Base-by-base conservation (phyloP, 2,797 vertebrate species). In the Sebastes oblongus region DNA sequence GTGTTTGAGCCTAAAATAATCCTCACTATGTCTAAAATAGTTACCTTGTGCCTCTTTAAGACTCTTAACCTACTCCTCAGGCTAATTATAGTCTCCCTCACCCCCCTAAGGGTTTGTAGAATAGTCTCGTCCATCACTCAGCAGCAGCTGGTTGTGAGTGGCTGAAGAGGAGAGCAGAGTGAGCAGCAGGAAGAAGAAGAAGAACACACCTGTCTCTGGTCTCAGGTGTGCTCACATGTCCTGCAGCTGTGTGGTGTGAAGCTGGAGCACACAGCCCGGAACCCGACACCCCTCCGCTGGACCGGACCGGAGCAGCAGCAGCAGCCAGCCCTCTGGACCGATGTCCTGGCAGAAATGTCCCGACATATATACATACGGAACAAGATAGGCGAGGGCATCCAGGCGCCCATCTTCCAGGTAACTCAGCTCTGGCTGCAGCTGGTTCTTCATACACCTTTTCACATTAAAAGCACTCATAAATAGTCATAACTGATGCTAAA, bases 391-490 rank as follows among this genome's bases (percentile, higher is more conserved):
- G 97, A 98, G 87, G 95, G 96, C 72, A 96, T 95, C 93, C 96
- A 94, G 79, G 96, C 96, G 86, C 97, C 97, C 75, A 93, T 96
- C 88, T 95, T 97, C 56, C 97, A 98, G 96, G 97, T 98, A 36
- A 36, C 34, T 36, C 4, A 54, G 24, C 39, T 12, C 25, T 3
- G 39, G 24, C 7, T 20, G 18, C 16, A n/a, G 6, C 9, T 66
- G 14, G 2, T 18, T 55, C 34, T 5, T 36, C 12, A 39, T 14
- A 39, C 13, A 39, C 13, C 36, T 39, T 39, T 39, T 14, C 36
- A 39, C 36, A 42, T 36, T 42, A 6, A 39, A 59, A 75, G 24
- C 25, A 25, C 7, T 8, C 0, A 65, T 22, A 22, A 2, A 22
- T 27, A 27, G 20, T 22, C 2, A 39, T 1, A 8, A 39, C 18